phyloP scores from a whole-genome alignment of 2,888 invertebrate species.

The Pediacus dermestoides region DNA sequence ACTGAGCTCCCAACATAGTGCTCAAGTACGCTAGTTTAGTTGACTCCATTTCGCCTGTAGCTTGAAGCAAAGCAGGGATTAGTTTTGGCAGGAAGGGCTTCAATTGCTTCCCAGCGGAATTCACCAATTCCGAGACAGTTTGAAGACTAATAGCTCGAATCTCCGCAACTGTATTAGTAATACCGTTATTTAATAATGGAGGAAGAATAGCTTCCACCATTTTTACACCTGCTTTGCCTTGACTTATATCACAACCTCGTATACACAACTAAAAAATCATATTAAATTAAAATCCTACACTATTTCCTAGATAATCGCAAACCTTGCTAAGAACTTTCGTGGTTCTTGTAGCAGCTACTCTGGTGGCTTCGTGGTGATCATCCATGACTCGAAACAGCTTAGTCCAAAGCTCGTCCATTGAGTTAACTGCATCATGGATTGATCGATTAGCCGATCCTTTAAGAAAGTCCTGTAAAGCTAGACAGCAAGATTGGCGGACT shows the following conservation, averaged over 20 bases:
- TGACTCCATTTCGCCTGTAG: slow-evolving; percentile 84
- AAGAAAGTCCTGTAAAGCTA: slow-evolving; percentile 81
- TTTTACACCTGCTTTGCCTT: slow-evolving; percentile 70
- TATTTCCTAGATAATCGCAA: slow-evolving; percentile 14
- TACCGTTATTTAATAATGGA: slow-evolving; percentile 73
- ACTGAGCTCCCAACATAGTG: slow-evolving; percentile 63
- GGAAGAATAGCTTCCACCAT: slow-evolving; percentile 75
- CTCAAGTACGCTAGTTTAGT: slow-evolving; percentile 76
- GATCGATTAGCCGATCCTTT: slow-evolving; percentile 55
- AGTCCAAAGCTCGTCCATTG: slow-evolving; percentile 67
- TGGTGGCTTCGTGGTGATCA: slow-evolving; percentile 87
- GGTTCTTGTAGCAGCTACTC: slow-evolving; percentile 70
- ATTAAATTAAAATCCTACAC: slow-evolving; percentile 9
- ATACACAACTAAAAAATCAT: slow-evolving; percentile 62
- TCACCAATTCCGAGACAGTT: slow-evolving; percentile 82
- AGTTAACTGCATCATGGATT: slow-evolving; percentile 45
- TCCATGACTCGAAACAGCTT: slow-evolving; percentile 89
- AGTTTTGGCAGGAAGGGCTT: slow-evolving; percentile 77
- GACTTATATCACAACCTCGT: slow-evolving; percentile 62
- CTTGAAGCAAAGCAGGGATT: slow-evolving; percentile 79
- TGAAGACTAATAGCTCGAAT: slow-evolving; percentile 77
- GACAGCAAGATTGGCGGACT: slow-evolving; percentile 86
- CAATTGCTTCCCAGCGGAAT: slow-evolving; percentile 72
- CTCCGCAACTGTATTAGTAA: slow-evolving; percentile 73
- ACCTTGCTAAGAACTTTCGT: slow-evolving; percentile 72